Base-by-base conservation (phyloP, 2,113 vertebrate species). In the Amblyornis subalaris region DNA sequence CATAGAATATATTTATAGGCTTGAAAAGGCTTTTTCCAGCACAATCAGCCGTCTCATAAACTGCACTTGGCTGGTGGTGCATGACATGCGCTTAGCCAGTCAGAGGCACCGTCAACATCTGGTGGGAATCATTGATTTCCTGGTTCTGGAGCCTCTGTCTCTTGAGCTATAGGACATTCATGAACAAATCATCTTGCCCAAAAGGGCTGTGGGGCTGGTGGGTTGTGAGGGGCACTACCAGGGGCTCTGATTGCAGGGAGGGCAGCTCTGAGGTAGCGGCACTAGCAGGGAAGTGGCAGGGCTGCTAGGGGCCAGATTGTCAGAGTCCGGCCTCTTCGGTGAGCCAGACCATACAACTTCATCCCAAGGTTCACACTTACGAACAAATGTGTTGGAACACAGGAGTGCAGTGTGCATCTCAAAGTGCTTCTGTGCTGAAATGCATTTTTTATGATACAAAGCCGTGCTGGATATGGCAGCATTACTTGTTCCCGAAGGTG, bases 401-500 rank as follows among this genome's bases (percentile, higher is more conserved):
- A 29, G 31, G 33, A 55, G 61, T 38, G 67, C 38, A 36, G 5
- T 17, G 33, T 25, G 55, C 24, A 26, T 64, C 65, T 82, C 48
- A 6, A 29, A n/a, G 36, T 47, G n/a, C 78, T 75, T 42, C 38
- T 62, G 0, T 14, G 26, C 14, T 14, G 6, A 66, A 78, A 51
- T 48, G 28, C 44, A 11, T 44, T 80, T 91, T 53, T 66, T 70
- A 51, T 2, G 2, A 42, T 31, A 21, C 33, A 64, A 71, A 74
- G 29, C 48, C 29, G 6, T 18, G 60, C 70, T 67, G 3, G 0
- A 12, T 64, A 2, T 79, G 78, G 47, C 61, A 51, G 78, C 0
- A 0, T 69, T 78, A 44, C 40, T 67, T 0, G 0, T 62, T 82
- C 67, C 76, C 66, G 53, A 33, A 62, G 19, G 17, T n/a, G n/a